A percentile compares a stretch with the other conserved stretches of the same genome.
Conservation (phyloP, 2,797 vertebrate species). For the Cuculus canorus region DNA sequence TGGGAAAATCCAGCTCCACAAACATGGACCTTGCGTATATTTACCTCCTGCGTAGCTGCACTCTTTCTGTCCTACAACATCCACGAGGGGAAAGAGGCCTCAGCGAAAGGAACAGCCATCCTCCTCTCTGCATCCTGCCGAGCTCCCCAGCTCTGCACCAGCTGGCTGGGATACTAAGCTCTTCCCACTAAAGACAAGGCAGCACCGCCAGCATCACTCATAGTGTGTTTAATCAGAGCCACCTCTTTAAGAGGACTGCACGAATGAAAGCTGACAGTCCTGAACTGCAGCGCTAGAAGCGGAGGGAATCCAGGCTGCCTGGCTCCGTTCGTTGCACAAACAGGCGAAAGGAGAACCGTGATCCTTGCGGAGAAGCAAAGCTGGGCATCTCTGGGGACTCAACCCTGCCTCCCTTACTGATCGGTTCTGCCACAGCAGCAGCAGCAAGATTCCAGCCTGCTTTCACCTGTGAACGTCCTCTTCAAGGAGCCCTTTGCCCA, state of each 20-base stretch:
- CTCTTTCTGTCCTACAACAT: background rate
- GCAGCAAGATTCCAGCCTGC: background rate
- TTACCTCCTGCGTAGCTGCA: fast-evolving
- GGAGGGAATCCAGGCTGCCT: background rate
- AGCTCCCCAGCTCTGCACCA: no score
- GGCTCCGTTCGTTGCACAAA: background rate
- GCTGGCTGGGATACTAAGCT: background rate
- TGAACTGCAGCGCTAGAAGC: fast-evolving
- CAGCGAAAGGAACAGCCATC: fast-evolving
- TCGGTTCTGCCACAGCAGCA: background rate
- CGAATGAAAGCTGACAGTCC: background rate
- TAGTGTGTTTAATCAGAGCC: slow-evolving; percentile 37
- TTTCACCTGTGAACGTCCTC: background rate
- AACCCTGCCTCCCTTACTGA: background rate
- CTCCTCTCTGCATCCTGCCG: background rate
- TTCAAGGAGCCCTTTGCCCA: background rate
- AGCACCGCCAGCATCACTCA: background rate
- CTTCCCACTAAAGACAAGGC: background rate
- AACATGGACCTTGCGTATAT: background rate
- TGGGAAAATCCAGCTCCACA: background rate
- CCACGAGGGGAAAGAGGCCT: background rate
- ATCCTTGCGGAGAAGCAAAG: background rate
- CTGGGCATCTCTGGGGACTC: background rate
- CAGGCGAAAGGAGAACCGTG: background rate
- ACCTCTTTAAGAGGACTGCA: background rate